These are phyloP conservation scores for Stomorhina lunata DNA, from an alignment of 2,888 invertebrate species.

Conservation along the genomic window DNA sequence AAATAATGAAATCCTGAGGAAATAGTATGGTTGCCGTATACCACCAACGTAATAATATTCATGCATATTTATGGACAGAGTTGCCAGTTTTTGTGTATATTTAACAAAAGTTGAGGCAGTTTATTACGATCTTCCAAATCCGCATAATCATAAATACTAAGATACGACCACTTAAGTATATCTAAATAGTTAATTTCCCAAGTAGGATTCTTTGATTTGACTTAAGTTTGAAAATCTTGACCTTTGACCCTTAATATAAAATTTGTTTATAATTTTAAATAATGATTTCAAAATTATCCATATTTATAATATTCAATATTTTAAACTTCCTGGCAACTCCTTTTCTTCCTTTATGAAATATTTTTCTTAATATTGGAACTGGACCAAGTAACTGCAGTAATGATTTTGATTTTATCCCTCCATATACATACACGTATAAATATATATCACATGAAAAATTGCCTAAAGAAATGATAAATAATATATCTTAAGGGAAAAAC, in stretches of 20 bases:
- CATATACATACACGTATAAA: constrained; percentile 12
- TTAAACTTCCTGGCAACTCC: constrained; percentile 43
- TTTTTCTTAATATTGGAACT: constrained; percentile 57
- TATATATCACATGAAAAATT: constrained; percentile 74
- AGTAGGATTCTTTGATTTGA: too few species aligned
- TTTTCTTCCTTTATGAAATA: constrained; percentile 17
- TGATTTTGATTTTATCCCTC: background rate
- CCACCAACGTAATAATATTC: constrained; percentile 39
- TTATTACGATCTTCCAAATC: too few species aligned
- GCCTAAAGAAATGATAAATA: constrained; percentile 76
- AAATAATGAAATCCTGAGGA: constrained; percentile 42
- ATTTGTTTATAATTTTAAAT: too few species aligned
- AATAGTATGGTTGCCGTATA: constrained; percentile 14
- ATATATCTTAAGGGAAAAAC: constrained; percentile 71
- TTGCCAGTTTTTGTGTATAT: too few species aligned
- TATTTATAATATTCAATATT: too few species aligned
- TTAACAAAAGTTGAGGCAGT: too few species aligned
- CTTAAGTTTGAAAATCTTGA: too few species aligned
- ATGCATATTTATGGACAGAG: background rate
- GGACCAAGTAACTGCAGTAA: constrained; percentile 55
- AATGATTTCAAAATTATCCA: too few species aligned
- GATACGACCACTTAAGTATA: too few species aligned
- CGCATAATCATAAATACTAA: too few species aligned
- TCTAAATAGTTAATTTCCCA: too few species aligned
- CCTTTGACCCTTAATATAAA: too few species aligned